phyloP scores from a whole-genome alignment of 2,888 invertebrate genomes.

The Campoplex nolae region DNA sequence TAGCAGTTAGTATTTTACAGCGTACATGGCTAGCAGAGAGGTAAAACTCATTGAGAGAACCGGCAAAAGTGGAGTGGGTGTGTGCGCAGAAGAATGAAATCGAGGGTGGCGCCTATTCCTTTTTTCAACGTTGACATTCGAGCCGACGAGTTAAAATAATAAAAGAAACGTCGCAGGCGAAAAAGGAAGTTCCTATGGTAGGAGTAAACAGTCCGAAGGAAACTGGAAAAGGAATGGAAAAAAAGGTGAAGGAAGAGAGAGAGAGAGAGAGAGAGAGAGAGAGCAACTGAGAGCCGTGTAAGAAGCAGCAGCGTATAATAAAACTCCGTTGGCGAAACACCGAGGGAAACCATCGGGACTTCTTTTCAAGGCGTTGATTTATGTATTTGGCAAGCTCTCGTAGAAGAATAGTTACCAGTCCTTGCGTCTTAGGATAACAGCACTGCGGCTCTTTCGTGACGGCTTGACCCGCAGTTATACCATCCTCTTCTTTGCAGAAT shows the following conservation, averaged over 20 bases:
- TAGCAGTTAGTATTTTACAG: conserved; percentile 34
- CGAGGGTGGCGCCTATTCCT: conserved; percentile 47
- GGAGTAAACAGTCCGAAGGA: conserved; percentile 26
- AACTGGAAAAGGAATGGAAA: conserved; percentile 1
- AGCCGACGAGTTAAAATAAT: conserved; percentile 38
- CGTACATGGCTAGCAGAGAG: conserved; percentile 27
- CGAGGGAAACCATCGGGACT: conserved; percentile 70
- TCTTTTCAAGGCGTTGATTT: conserved; percentile 71
- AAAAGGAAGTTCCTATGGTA: conserved; percentile 29
- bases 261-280: conserved; percentile 11
- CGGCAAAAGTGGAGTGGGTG: neutral
- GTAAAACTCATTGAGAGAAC: conserved; percentile 22
- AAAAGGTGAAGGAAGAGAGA: conserved; percentile 15
- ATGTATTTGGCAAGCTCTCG: conserved; percentile 70
- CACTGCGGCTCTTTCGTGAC: conserved; percentile 62
- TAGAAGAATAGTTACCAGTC: conserved; percentile 54
- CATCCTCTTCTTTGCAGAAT: conserved; percentile 34
- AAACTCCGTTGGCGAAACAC: conserved; percentile 68
- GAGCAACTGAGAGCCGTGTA: conserved; percentile 38
- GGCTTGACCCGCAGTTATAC: conserved; percentile 63
- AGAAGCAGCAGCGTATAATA: conserved; percentile 66
- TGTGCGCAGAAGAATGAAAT: conserved; percentile 23
- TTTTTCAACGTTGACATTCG: conserved; percentile 58
- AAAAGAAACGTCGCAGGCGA: conserved; percentile 29
- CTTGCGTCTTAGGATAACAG: conserved; percentile 49